A percentile compares a stretch with the other conserved stretches of the same genome.
These are phyloP conservation scores for Nasonia longicornis DNA, from an alignment of 1,140 invertebrate genomes.

Conservation along the genomic window DNA sequence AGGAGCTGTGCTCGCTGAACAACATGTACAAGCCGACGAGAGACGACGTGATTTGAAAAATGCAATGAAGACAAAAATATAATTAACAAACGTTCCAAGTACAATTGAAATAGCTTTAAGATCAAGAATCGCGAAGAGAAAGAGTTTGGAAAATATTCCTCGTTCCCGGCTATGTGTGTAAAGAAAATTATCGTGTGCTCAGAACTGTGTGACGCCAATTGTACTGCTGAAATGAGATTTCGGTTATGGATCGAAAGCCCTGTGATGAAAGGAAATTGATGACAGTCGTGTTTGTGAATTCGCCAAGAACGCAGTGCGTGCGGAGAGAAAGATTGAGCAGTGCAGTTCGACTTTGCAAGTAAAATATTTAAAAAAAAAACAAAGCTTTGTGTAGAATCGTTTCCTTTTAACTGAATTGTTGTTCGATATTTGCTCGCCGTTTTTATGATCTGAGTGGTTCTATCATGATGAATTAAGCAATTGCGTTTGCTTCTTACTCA, in stretches of 20 bases:
- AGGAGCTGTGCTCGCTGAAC: constrained; percentile 63
- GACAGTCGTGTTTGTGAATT: background rate
- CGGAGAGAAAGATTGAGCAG: background rate
- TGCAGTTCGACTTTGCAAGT: background rate
- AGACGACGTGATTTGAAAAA: constrained; percentile 49
- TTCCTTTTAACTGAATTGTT: background rate
- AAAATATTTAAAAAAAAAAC: background rate
- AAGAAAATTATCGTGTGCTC: constrained; percentile 23
- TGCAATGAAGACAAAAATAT: background rate
- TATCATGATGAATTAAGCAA: constrained; percentile 14
- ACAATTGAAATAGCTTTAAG: constrained; percentile 38
- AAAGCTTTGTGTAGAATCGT: background rate
- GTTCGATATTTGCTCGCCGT: background rate
- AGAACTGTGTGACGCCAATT: constrained; percentile 13
- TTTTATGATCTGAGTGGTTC: constrained; percentile 22
- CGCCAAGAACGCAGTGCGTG: background rate
- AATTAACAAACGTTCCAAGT: constrained; percentile 24
- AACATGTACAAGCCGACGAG: constrained; percentile 57
- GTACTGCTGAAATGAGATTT: background rate
- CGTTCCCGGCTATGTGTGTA: background rate
- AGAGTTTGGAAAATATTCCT: constrained; percentile 21
- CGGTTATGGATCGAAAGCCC: constrained; percentile 5
- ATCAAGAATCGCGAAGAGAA: constrained; percentile 16
- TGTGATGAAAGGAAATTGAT: constrained; percentile 23
- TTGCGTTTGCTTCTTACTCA: background rate